Conservation (phyloP, 1,140 invertebrate species). For the Aethina tumida region DNA sequence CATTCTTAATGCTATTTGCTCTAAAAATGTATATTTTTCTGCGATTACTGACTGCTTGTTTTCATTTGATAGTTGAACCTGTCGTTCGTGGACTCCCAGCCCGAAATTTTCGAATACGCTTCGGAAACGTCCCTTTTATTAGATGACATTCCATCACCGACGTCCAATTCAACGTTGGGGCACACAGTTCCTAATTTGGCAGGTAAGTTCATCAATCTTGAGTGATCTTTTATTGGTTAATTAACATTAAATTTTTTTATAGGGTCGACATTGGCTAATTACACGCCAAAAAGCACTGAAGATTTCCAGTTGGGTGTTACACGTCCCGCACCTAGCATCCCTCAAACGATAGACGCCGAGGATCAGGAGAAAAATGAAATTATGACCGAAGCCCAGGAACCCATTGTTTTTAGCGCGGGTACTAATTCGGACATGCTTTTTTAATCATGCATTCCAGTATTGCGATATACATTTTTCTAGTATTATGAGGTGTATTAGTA, state of each 20-base stretch:
- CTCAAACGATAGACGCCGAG: slow-evolving; percentile 10
- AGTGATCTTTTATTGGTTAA: neutral
- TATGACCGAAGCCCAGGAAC: slow-evolving; percentile 26
- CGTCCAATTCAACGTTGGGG: slow-evolving; percentile 21
- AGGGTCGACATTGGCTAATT: slow-evolving; percentile 33
- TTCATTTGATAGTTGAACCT: slow-evolving; percentile 58
- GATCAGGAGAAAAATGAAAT: slow-evolving; percentile 10
- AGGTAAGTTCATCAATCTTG: slow-evolving; percentile 19
- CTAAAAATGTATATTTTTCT: no score
- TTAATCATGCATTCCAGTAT: no score
- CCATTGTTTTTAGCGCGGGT: slow-evolving; percentile 31
- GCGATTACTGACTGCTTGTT: no score
- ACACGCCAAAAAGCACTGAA: slow-evolving; percentile 31
- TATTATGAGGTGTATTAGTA: no score
- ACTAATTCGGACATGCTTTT: slow-evolving; percentile 33
- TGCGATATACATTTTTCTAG: no score
- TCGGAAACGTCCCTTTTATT: slow-evolving; percentile 67
- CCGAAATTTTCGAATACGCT: slow-evolving; percentile 76
- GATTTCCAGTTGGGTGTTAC: slow-evolving; percentile 32
- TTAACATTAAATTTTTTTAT: slow-evolving; percentile 9
- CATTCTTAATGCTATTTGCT: no score
- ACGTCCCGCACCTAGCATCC: slow-evolving; percentile 8
- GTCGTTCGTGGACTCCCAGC: slow-evolving; percentile 73
- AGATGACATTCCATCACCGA: slow-evolving; percentile 39
- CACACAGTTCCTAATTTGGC: slow-evolving; percentile 30